Evolutionary conservation across 2,888 invertebrate species (phyloP), one percentile per base, ranked within the genome.

Genomic region (Leucozona laternaria): DNA sequence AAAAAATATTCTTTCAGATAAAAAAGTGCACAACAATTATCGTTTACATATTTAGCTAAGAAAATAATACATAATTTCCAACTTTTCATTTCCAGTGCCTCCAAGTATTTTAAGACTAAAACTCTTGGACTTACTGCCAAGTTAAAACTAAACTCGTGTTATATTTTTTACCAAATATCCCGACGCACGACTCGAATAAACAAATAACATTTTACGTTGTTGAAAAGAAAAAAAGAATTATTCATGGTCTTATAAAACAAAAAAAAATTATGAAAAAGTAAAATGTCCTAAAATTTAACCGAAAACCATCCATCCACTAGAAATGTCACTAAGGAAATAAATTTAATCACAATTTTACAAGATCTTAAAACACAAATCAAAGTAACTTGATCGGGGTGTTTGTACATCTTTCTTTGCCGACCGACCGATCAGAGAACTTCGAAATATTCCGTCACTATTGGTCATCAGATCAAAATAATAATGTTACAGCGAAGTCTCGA

Each of bases 401-500:
- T 0, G 22, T 13, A 50, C 22, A 50, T 13, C 58, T 22, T n/a
- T 17, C 10, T n/a, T 43, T 17, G 40, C 20, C 40, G 28, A 45
- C 28, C 25, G n/a, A 57, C n/a, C 72, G 20, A 31, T 71, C 6
- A 28, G 17, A 20, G 48, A 15, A 48, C 31, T 66, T 66, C 43
- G 20, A n/a, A 22, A 34, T 40, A 43, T 31, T 37, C 50, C 25
- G 8, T 34, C 20, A 48, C 7, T 0, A 17, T 45, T 17, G 28
- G 25, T 28, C n/a, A 20, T 8, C 10, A n/a, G 15, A 73, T n/a
- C 15, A 0, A 28, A 8, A 15, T 31, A 17, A 48, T 34, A 55
- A 76, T 76, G 75, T 37, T 76, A 25, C 75, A 76, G 7, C 37
- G 75, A 37, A 57, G 75, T 64, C 55, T 76, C 31, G 75, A 76